Evolutionary conservation across 2,113 vertebrate species (phyloP), one percentile per base, ranked within the genome.

Genomic region (Myotis davidii): DNA sequence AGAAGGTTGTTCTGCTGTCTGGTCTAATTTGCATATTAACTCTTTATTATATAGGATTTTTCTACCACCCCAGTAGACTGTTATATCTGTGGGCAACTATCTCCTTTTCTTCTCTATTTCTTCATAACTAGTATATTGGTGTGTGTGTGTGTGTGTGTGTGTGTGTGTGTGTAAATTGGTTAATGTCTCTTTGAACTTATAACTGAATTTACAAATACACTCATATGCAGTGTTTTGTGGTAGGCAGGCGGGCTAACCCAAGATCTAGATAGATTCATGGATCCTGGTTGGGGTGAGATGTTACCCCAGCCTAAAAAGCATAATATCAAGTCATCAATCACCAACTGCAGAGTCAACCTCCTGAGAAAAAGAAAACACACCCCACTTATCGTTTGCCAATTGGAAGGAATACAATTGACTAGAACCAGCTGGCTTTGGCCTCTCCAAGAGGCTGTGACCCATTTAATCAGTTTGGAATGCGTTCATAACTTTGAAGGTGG

Each of bases 321-420:
- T 96, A 97, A 96, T 97, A 95, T 85, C 90, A 96, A 95, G 90
- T 97, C 89, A 96, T 98, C 97, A 98, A 98, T 98, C 98, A 98
- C 94, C 69, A 90, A 25, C 82, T 94, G 91, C 95, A 97, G 96
- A 97, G 88, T 96, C 96, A 97, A 91, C 95, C 97, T 97, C 95
- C 94, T 12, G 54, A 81, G 95, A 59, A 67, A 84, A 92, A 96
- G 25, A 61, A 61, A 10, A 61, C 25, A 27, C 59, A 93, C 97
- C 98, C 96, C 94, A 97, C 98, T 98, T 98, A 98, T 98, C 4
- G 79, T 94, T 98, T 98, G 97, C 97, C 98, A 98, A 97, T 98
- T 98, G 98, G 96, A 98, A 98, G 97, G 96, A 97, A 98, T 97
- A 98, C 98, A 98, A 97, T 98, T 98, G 98, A 98, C 98, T 98